A percentile compares a stretch with the other conserved stretches of the same genome.
These are phyloP conservation scores for Nyctalus aviator DNA, from an alignment of 2,797 vertebrate genomes.

Conservation along the genomic window DNA sequence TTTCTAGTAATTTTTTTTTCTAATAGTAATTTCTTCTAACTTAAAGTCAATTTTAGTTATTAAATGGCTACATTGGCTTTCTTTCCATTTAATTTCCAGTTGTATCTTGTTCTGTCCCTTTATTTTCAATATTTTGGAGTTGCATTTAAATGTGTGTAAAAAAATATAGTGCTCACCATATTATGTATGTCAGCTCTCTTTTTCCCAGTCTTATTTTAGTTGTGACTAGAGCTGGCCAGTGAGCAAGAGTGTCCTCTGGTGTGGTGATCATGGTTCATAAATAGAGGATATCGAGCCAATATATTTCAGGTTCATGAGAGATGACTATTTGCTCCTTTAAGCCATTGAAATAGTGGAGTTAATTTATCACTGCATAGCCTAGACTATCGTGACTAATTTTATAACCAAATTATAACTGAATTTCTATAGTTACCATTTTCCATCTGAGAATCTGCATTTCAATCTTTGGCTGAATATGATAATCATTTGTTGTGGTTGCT, in stretches of 20 bases:
- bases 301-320: background rate
- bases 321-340: conserved; percentile 5
- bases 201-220: background rate
- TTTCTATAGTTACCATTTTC: background rate
- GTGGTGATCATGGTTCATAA: background rate
- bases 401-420: background rate
- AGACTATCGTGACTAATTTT: background rate
- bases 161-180: background rate
- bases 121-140: conserved; percentile 1
- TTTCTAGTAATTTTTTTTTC: background rate
- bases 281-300: background rate
- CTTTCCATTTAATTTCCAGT: background rate
- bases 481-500: background rate
- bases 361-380: background rate
- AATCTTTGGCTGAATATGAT: background rate
- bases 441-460: background rate
- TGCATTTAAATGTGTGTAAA: background rate
- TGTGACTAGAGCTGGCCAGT: background rate
- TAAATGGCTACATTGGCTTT: background rate
- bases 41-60: background rate
- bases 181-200: background rate
- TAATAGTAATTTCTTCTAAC: background rate
- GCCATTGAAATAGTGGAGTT: background rate
- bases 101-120: background rate
- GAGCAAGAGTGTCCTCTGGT: background rate